Conservation (phyloP, 2,888 invertebrate genomes). For the Xylocampa areola region DNA sequence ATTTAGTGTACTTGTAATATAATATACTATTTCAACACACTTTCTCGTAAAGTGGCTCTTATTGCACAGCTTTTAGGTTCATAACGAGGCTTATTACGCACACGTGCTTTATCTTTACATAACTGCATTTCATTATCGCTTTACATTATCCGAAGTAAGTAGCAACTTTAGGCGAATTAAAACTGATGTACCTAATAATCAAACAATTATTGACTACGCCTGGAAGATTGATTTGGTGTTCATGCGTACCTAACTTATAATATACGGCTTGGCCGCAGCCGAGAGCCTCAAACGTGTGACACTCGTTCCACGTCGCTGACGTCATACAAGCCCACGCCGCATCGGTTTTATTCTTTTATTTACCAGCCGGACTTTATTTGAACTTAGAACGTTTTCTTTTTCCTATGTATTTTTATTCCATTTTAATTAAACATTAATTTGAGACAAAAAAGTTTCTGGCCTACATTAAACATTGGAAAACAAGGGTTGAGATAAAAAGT, state of each 20-base stretch:
- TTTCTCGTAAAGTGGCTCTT: too few species aligned
- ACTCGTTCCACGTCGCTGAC: conserved; percentile 68
- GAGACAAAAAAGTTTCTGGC: background rate
- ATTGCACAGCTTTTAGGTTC: too few species aligned
- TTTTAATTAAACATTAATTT: background rate
- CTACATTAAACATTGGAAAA: background rate
- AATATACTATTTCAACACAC: too few species aligned
- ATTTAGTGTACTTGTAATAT: too few species aligned
- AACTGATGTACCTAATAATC: too few species aligned
- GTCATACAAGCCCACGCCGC: conserved; percentile 64
- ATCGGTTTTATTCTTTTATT: conserved; percentile 61
- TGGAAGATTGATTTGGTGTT: conserved; percentile 19
- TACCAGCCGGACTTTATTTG: conserved; percentile 42
- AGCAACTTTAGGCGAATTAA: too few species aligned
- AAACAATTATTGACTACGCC: too few species aligned
- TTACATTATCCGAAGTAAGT: too few species aligned
- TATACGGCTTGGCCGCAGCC: conserved; percentile 34
- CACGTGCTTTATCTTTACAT: too few species aligned
- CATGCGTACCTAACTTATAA: conserved; percentile 38
- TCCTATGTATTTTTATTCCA: background rate
- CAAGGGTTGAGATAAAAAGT: too few species aligned
- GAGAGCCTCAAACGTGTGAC: conserved; percentile 49
- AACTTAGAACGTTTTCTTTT: conserved; percentile 8
- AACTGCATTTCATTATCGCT: too few species aligned
- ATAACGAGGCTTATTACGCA: too few species aligned